phyloP scores from a whole-genome alignment of 2,888 invertebrate species.

The Campopleginae sp. region DNA sequence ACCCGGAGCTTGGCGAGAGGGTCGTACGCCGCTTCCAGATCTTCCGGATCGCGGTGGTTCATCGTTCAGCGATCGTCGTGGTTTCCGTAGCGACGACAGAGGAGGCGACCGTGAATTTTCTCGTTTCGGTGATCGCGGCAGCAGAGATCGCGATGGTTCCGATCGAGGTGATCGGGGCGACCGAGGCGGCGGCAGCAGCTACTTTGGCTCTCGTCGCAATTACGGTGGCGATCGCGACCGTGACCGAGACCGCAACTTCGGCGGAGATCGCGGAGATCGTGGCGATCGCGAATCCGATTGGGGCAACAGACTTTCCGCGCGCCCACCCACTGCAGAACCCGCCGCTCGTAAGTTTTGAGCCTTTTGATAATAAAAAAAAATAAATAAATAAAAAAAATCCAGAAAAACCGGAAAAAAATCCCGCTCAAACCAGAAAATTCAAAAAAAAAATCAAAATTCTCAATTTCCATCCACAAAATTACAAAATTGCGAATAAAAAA shows the following conservation, averaged over 20 bases:
- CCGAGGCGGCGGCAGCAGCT: conserved; percentile 85
- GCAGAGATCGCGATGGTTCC: conserved; percentile 83
- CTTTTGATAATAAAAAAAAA: background rate
- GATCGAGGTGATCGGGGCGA: conserved; percentile 82
- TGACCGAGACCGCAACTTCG: conserved; percentile 72
- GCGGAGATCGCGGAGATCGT: conserved; percentile 26
- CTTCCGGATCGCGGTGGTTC: conserved; percentile 74
- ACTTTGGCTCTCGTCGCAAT: conserved; percentile 80
- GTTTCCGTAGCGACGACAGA: conserved; percentile 64
- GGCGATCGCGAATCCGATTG: conserved; percentile 63
- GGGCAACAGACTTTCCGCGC: conserved; percentile 58
- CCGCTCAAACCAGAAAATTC: background rate
- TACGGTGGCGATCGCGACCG: conserved; percentile 76
- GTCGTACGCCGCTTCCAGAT: conserved; percentile 70
- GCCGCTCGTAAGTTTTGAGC: conserved; percentile 52
- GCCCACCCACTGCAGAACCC: conserved; percentile 66
- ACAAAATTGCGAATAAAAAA: too few species aligned
- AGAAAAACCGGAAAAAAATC: background rate
- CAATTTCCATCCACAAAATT: too few species aligned
- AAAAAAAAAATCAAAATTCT: background rate
- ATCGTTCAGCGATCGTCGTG: conserved; percentile 75
- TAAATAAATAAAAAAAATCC: too few species aligned
- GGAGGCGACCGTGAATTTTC: conserved; percentile 58
- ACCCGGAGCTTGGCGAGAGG: conserved; percentile 81
- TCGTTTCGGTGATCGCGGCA: conserved; percentile 70